Conservation (phyloP, 2,113 vertebrate species). For the Marcusenius ussheri region DNA sequence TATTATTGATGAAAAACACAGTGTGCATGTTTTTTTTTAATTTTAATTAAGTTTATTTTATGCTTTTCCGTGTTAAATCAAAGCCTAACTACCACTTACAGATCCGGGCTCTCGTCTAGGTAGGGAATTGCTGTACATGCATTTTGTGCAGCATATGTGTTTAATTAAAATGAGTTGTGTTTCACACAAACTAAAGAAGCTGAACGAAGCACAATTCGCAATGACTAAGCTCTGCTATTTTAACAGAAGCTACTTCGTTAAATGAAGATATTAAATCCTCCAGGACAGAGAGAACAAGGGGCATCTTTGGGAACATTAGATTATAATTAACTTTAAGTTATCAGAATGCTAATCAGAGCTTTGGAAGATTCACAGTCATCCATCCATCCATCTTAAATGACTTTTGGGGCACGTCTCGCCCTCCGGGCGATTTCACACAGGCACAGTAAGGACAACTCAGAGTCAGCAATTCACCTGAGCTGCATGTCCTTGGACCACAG, state of each 20-base stretch:
- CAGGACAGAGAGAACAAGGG: not conserved
- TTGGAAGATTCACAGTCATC: not conserved
- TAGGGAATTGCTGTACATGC: not conserved
- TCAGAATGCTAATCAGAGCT: not conserved
- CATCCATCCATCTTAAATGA: not conserved
- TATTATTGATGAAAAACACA: slow-evolving; percentile 1
- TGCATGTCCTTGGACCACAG: not conserved
- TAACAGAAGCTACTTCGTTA: not conserved
- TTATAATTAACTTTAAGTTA: slow-evolving; percentile 2
- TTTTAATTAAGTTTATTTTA: not conserved
- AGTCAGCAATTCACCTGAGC: not conserved
- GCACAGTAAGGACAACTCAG: not conserved
- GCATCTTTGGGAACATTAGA: slow-evolving; percentile 5
- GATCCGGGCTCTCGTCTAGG: not conserved
- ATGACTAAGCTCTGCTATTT: not conserved
- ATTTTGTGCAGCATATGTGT: not conserved
- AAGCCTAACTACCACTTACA: not conserved
- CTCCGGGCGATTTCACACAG: not conserved
- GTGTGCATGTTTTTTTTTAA: not conserved
- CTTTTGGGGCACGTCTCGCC: not conserved
- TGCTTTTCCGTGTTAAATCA: not conserved
- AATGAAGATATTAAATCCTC: slow-evolving; percentile 2
- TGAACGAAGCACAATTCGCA: slow-evolving; percentile 1
- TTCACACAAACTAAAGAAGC: not conserved
- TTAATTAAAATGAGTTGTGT: slow-evolving; percentile 7